Conservation (phyloP, 2,113 vertebrate genomes). For the Albula glossodonta region DNA sequence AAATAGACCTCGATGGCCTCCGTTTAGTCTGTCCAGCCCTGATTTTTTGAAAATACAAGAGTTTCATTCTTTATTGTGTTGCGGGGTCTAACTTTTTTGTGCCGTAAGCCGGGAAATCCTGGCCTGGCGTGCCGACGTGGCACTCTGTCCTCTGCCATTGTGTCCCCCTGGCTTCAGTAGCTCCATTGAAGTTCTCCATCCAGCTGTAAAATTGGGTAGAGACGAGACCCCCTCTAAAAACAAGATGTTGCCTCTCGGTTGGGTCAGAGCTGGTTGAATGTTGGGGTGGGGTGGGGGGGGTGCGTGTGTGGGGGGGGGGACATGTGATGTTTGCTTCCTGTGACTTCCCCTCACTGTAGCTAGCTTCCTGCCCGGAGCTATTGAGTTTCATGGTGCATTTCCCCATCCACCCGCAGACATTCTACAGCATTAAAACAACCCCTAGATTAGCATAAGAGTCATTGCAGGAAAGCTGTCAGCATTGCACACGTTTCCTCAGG, state of each 20-base stretch:
- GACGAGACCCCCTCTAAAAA: conserved; percentile 58
- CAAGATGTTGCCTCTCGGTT: conserved; percentile 53
- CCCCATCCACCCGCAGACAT: conserved; percentile 28
- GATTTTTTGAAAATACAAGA: conserved; percentile 40
- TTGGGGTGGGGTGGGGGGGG: conserved; percentile 37
- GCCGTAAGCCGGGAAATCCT: conserved; percentile 71
- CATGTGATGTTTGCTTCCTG: conserved; percentile 63
- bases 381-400: conserved; percentile 54
- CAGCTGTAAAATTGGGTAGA: conserved; percentile 70
- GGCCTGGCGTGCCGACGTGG: conserved; percentile 57
- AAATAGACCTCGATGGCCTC: too few relatives aligned
- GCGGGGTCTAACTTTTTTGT: conserved; percentile 32
- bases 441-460: conserved; percentile 70
- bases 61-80: conserved; percentile 42
- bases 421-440: conserved; percentile 55
- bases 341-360: conserved; percentile 48
- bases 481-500: conserved; percentile 63
- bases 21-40: background rate
- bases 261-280: conserved; percentile 41
- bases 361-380: conserved; percentile 44
- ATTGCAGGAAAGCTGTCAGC: conserved; percentile 61
- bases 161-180: conserved; percentile 59
- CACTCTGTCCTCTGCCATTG: conserved; percentile 51
- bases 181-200: conserved; percentile 71
- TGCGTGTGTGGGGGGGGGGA: conserved; percentile 15